A percentile compares a stretch with the other conserved stretches of the same genome.
phyloP scores from a whole-genome alignment of 2,113 vertebrate genomes.

The Haemorhous mexicanus region DNA sequence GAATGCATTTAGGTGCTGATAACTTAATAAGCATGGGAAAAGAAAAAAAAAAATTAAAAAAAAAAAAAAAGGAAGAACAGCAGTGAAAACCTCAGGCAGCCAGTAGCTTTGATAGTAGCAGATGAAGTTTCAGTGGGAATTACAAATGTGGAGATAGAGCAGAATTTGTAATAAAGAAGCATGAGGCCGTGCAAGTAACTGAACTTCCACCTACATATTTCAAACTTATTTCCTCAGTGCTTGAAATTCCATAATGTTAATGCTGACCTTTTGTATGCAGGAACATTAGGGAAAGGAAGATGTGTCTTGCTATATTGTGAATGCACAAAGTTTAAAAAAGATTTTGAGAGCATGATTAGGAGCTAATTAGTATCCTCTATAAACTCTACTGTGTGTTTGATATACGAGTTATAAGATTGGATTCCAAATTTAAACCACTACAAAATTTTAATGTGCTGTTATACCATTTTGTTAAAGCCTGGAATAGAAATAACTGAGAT shows the following conservation, averaged over 20 bases:
- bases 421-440: neutral
- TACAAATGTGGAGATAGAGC: conserved; percentile 22
- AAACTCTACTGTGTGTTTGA: neutral
- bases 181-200: neutral
- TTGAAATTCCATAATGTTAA: conserved; percentile 20
- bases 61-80: neutral
- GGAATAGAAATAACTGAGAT: neutral
- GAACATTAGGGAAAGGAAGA: neutral
- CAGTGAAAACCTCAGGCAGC: neutral
- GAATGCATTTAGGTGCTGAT: neutral
- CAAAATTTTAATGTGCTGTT: neutral
- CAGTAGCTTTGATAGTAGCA: neutral
- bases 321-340: neutral
- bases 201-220: neutral
- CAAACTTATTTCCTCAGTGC: neutral
- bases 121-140: conserved; percentile 41
- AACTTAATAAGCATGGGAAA: neutral
- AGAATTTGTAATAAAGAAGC: conserved; percentile 40
- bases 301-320: neutral
- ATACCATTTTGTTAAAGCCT: neutral
- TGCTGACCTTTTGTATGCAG: neutral
- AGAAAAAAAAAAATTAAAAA: neutral
- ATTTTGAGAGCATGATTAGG: neutral
- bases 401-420: neutral
- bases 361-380: neutral